Evolutionary conservation across 2,113 vertebrate genomes (phyloP).

Genomic region (Catharus minimus): DNA sequence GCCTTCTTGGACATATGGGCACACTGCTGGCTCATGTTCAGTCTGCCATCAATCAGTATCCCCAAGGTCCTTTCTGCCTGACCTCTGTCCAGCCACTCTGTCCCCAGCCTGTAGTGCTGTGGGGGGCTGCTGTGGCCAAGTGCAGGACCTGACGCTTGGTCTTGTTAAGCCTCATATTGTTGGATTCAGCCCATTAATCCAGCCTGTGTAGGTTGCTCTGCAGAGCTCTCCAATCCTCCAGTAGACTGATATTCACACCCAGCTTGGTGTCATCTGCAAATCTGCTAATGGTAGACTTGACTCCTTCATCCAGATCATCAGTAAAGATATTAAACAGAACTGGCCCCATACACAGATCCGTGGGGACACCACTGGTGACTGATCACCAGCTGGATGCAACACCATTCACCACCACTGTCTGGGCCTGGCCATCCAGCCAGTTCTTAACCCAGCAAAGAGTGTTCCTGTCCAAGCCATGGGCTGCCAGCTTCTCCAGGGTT

Average conservation of each 20-base stretch:
- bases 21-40: neutral
- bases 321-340: neutral
- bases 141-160: neutral
- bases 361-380: neutral
- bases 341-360: neutral
- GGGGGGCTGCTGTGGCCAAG: neutral
- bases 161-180: neutral
- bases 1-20: fast-evolving
- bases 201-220: neutral
- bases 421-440: fast-evolving
- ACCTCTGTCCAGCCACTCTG: neutral
- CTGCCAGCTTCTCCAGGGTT: neutral
- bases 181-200: neutral
- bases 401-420: neutral
- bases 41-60: fast-evolving
- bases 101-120: neutral
- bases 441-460: neutral
- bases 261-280: neutral
- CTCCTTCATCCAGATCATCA: neutral
- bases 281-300: fast-evolving
- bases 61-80: neutral
- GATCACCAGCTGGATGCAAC: fast-evolving
- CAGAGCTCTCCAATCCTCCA: neutral
- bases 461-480: neutral
- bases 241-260: neutral